Base-by-base conservation (phyloP, 2,888 invertebrate species). In the Eupithecia subumbrata region DNA sequence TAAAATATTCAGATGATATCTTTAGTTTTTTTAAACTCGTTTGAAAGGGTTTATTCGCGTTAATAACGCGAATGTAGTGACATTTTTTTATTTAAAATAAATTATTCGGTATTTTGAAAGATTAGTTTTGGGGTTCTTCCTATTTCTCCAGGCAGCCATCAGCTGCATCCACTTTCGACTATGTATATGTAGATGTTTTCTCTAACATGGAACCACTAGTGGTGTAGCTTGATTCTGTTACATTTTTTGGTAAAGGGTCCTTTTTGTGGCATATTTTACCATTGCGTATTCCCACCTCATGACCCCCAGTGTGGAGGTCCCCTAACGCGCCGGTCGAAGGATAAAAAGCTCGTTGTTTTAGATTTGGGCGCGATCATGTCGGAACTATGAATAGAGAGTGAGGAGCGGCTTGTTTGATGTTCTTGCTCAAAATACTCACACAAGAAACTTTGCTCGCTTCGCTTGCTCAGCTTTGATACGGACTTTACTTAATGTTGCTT, bases 331-430 rank as follows among this genome's bases (percentile, higher is more conserved):
- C 25, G 25, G 40, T 67, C 60, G 40, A 14, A 25, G 60, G 67
- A 71, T 74, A 74, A 72, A 74, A 76, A 56, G 43, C 69, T 52
- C 43, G 71, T 60, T 76, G 74, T 74, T 72, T 76, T 66, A 76
- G 76, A 72, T 76, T 74, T 74, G 72, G 72, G 76, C 45, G 74
- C 71, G 71, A 71, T 68, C 66, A 66, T 64, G 74, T 69, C 71
- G 37, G 40, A 63, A 52, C 73, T 73, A 70, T 73, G 76, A 73
- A 70, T 72, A 70, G 63, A 25, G 60, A 67, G 60, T 25, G 63
- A 69, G n/a, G 43, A 25, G 22, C 25, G 9, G 56, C 64, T 45
- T 69, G 72, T 64, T 72, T 72, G 69, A 73, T 76, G 69, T 70
- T 66, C 52, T 48, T 30, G 48, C 30, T 45, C 16, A 60, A 22